phyloP scores from a whole-genome alignment of 2,888 invertebrate species.

The Microctonus hyperodae region DNA sequence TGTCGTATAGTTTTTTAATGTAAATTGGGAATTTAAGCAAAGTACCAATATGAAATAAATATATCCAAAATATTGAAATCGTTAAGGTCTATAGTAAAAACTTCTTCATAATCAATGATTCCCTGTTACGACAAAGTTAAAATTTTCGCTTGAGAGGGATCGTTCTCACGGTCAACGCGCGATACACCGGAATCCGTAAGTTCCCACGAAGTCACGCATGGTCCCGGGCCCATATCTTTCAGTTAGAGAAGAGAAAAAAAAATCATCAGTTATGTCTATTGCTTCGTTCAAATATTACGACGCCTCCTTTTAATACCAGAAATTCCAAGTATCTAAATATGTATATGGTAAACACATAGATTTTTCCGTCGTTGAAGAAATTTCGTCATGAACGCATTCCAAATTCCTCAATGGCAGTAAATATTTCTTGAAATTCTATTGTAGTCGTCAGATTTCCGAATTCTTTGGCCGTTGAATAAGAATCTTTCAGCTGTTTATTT shows the following conservation, averaged over 20 bases:
- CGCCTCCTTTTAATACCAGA: neutral
- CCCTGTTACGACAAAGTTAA: slow-evolving; percentile 59
- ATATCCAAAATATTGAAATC: neutral
- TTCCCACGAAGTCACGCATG: slow-evolving; percentile 40
- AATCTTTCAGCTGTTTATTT: neutral
- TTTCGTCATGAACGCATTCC: neutral
- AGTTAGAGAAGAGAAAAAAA: neutral
- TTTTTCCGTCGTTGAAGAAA: neutral
- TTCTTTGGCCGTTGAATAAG: neutral
- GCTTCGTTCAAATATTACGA: neutral
- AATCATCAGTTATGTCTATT: neutral
- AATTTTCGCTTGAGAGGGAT: slow-evolving; percentile 43
- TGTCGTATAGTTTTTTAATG: too few species aligned
- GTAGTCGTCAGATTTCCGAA: neutral
- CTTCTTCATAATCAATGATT: slow-evolving; percentile 56
- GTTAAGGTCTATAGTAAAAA: slow-evolving; percentile 29
- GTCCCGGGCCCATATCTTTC: slow-evolving; percentile 14
- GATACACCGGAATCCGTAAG: slow-evolving; percentile 28
- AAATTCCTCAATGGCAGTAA: neutral
- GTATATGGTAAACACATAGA: neutral
- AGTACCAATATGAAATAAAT: too few species aligned
- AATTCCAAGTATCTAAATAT: neutral
- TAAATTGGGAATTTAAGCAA: too few species aligned
- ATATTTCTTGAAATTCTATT: neutral
- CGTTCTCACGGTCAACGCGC: slow-evolving; percentile 37